These are phyloP conservation scores for Abrostola triplasia DNA, from an alignment of 2,888 invertebrate species.

Conservation along the genomic window DNA sequence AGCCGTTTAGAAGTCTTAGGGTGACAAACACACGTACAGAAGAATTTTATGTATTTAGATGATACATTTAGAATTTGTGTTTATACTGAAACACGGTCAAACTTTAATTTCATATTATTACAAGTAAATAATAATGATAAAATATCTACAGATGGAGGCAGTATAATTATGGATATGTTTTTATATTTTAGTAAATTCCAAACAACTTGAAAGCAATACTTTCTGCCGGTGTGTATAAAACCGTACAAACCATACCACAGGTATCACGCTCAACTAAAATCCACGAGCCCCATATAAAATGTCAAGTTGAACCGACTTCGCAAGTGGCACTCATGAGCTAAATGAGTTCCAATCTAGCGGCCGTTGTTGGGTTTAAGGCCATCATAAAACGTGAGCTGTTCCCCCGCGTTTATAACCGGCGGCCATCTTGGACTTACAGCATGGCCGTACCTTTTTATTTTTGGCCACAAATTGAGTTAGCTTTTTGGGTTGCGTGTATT, in stretches of 20 bases:
- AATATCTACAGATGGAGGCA: too few species aligned
- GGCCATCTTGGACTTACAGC: conserved; percentile 59
- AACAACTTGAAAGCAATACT: background rate
- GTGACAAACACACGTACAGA: too few species aligned
- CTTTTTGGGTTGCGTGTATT: background rate
- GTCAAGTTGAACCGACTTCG: conserved; percentile 40
- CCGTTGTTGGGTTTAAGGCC: conserved; percentile 72
- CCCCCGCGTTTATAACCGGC: conserved; percentile 58
- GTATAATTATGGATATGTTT: too few species aligned
- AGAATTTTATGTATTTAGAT: too few species aligned
- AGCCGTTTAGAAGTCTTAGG: too few species aligned
- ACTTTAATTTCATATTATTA: too few species aligned
- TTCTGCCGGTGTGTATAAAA: background rate
- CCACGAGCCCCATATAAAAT: conserved; percentile 44
- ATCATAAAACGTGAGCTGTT: conserved; percentile 67
- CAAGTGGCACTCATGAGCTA: conserved; percentile 69
- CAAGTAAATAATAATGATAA: too few species aligned
- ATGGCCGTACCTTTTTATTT: conserved; percentile 48
- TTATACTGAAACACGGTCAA: too few species aligned
- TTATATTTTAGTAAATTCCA: too few species aligned
- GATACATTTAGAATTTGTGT: too few species aligned
- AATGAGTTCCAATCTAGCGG: conserved; percentile 76
- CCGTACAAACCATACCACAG: background rate
- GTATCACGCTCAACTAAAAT: conserved; percentile 18
- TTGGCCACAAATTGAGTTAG: conserved; percentile 41